phyloP scores from a whole-genome alignment of 2,113 vertebrate species.

The Arvicanthis niloticus region DNA sequence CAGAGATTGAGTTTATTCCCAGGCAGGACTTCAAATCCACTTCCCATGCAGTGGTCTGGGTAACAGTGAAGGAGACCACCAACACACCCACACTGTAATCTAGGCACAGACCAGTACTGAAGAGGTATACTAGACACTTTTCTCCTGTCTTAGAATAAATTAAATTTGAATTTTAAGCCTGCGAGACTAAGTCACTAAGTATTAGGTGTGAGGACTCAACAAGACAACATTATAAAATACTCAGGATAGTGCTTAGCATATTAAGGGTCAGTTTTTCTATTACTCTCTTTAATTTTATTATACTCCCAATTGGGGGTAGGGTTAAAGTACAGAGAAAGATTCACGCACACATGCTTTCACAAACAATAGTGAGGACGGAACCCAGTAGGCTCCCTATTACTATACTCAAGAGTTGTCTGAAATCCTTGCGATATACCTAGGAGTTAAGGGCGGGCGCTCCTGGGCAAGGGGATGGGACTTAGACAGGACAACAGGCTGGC shows the following conservation, averaged over 20 bases:
- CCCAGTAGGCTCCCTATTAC: not conserved
- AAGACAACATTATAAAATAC: not conserved
- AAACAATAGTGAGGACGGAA: not conserved
- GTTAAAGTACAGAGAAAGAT: not conserved
- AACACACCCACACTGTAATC: not conserved
- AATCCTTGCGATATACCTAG: slow-evolving; percentile 22
- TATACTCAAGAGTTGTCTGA: not conserved
- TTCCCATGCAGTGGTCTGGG: not conserved
- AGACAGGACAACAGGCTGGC: not conserved
- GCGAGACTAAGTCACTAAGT: not conserved
- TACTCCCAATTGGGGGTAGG: not conserved
- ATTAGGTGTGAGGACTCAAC: not conserved
- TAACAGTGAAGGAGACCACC: not conserved
- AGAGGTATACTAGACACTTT: not conserved
- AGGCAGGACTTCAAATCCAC: not conserved
- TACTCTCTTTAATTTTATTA: not conserved
- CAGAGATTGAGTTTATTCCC: slow-evolving; percentile 50
- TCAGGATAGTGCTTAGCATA: not conserved
- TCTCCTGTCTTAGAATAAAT: not conserved
- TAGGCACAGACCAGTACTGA: not conserved
- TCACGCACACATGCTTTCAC: not conserved
- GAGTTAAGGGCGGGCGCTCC: not conserved
- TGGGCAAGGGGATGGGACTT: not conserved
- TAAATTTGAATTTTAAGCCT: not conserved
- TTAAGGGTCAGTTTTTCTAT: not conserved